Conservation (phyloP, 2,888 invertebrate species). For the Parelbella ahira region DNA sequence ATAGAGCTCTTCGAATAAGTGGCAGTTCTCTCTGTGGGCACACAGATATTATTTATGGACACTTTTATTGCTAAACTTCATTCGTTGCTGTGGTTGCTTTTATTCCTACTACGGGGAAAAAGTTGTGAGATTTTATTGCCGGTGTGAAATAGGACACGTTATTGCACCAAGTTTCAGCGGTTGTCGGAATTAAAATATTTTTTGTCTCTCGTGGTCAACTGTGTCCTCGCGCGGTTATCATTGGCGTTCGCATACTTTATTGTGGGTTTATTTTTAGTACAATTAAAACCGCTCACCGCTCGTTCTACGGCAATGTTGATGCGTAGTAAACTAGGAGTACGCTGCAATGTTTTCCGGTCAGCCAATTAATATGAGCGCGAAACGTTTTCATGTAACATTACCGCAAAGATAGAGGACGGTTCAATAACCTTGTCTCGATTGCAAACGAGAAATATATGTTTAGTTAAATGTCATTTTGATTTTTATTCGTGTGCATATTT, state of each 20-base stretch:
- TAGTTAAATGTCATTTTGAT: too few species aligned
- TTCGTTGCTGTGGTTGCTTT: constrained; percentile 76
- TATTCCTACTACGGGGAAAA: constrained; percentile 75
- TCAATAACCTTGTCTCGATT: constrained; percentile 7
- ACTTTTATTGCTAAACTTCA: constrained; percentile 79
- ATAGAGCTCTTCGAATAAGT: constrained; percentile 49
- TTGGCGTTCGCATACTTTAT: constrained; percentile 37
- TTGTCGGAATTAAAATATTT: constrained; percentile 68
- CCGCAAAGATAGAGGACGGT: constrained; percentile 6
- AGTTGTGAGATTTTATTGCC: constrained; percentile 76
- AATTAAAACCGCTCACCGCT: constrained; percentile 26
- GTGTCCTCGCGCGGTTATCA: constrained; percentile 40
- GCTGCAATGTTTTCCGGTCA: constrained; percentile 24
- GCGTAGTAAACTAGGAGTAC: constrained; percentile 22
- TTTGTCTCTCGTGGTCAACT: constrained; percentile 65
- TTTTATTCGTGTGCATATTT: too few species aligned
- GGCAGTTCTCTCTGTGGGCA: constrained; percentile 64
- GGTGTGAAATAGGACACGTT: constrained; percentile 78
- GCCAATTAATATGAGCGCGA: constrained; percentile 13
- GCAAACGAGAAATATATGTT: too few species aligned
- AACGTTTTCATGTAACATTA: constrained; percentile 23
- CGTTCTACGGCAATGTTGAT: constrained; percentile 21
- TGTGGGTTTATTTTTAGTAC: constrained; percentile 36
- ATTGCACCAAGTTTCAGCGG: constrained; percentile 72
- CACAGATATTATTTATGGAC: constrained; percentile 75